Conservation (phyloP, 2,888 invertebrate species). For the Argyresthia goedartella region DNA sequence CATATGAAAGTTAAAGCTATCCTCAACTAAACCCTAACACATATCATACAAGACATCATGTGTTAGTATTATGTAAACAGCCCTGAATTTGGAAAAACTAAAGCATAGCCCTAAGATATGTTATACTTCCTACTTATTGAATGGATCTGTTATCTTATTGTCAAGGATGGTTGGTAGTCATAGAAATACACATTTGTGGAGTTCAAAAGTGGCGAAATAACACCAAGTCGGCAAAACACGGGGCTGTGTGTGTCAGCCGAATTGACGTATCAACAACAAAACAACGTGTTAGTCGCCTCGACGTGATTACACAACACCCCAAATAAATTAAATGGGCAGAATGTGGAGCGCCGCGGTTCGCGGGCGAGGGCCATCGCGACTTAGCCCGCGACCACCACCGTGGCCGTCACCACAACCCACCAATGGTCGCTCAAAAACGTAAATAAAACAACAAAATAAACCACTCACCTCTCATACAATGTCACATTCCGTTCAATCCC, state of each 20-base stretch:
- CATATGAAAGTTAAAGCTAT: no score
- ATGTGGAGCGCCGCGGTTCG: background rate
- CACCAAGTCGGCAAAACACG: no score
- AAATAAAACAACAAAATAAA: slow-evolving; percentile 31
- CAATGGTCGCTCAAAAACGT: slow-evolving; percentile 30
- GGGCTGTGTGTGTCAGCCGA: background rate
- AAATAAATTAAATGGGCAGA: background rate
- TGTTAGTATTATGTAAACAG: no score
- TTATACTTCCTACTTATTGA: no score
- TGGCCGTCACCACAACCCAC: slow-evolving; percentile 54
- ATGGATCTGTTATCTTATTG: no score
- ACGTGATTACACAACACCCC: slow-evolving; percentile 48
- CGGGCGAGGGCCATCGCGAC: slow-evolving; percentile 9
- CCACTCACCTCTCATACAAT: slow-evolving; percentile 67
- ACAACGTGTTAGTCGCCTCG: slow-evolving; percentile 15
- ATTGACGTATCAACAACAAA: slow-evolving; percentile 24
- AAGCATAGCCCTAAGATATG: no score
- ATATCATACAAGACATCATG: no score
- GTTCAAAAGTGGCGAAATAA: no score
- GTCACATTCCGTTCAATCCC: slow-evolving; percentile 71
- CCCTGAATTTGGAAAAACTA: no score
- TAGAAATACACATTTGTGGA: no score
- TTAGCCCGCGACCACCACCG: slow-evolving; percentile 34
- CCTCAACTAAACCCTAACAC: no score
- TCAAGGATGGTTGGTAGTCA: no score